Conservation (phyloP, 2,113 vertebrate genomes). For the Passerina amoena region DNA sequence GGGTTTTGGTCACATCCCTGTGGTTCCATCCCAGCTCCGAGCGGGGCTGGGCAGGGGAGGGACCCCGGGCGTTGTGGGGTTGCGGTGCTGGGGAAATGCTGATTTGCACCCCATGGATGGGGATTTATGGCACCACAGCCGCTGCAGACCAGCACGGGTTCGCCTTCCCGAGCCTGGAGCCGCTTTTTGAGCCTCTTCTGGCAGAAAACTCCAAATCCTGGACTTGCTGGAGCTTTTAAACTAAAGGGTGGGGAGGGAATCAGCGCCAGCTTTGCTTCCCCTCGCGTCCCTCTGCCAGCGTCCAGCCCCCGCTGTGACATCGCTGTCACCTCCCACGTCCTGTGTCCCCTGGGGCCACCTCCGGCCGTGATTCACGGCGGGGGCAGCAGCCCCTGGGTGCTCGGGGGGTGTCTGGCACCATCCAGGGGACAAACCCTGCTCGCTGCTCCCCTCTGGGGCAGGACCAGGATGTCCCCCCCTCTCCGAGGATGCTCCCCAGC, state of each 20-base stretch:
- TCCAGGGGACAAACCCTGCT: background rate
- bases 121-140: background rate
- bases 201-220: background rate
- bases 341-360: background rate
- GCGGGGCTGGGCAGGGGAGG: fast-evolving
- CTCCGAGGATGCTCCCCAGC: background rate
- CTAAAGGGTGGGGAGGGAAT: fast-evolving
- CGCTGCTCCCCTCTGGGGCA: background rate
- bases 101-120: fast-evolving
- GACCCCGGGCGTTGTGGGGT: fast-evolving
- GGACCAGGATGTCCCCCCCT: fast-evolving
- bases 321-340: background rate
- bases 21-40: background rate
- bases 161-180: fast-evolving
- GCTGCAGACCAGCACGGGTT: background rate
- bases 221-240: fast-evolving
- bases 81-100: fast-evolving
- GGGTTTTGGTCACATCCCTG: background rate
- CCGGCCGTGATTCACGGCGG: fast-evolving
- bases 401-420: background rate
- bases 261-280: background rate
- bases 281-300: fast-evolving
- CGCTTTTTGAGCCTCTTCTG: fast-evolving
- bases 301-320: background rate
- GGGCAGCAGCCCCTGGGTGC: background rate